These are phyloP conservation scores for Erythrocebus patas DNA, from an alignment of 2,113 vertebrate genomes.

Conservation along the genomic window DNA sequence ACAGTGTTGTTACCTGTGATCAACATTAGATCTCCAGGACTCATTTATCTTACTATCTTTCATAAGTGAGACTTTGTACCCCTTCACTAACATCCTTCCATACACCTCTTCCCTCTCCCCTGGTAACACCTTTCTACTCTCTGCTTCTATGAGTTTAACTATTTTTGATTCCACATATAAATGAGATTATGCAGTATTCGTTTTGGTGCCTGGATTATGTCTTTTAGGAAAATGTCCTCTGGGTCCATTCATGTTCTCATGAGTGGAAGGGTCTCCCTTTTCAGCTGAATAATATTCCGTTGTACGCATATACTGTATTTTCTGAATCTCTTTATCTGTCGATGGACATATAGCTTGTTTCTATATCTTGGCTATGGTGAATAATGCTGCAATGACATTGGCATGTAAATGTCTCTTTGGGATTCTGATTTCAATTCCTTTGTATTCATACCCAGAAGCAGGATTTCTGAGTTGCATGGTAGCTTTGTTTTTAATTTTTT, in stretches of 20 bases:
- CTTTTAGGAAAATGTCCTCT: no score
- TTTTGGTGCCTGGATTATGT: background rate
- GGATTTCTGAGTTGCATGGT: background rate
- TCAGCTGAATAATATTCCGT: background rate
- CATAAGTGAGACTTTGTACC: background rate
- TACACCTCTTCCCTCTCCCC: background rate
- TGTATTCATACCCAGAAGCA: background rate
- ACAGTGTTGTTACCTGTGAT: background rate
- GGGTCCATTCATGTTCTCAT: no score
- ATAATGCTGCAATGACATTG: background rate
- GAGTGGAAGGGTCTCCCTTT: background rate
- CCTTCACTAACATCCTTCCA: background rate
- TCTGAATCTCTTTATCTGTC: background rate
- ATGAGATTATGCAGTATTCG: background rate
- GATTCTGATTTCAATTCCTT: background rate
- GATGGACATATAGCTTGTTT: background rate
- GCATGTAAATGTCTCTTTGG: no score
- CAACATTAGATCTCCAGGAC: background rate
- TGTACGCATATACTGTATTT: background rate
- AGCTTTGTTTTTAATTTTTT: background rate
- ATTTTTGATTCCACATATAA: background rate
- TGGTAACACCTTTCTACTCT: background rate
- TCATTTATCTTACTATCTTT: background rate
- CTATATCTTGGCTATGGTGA: background rate
- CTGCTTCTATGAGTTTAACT: background rate